These are phyloP conservation scores for Oscheius onirici DNA, from an alignment of 2,888 invertebrate species.

Conservation along the genomic window DNA sequence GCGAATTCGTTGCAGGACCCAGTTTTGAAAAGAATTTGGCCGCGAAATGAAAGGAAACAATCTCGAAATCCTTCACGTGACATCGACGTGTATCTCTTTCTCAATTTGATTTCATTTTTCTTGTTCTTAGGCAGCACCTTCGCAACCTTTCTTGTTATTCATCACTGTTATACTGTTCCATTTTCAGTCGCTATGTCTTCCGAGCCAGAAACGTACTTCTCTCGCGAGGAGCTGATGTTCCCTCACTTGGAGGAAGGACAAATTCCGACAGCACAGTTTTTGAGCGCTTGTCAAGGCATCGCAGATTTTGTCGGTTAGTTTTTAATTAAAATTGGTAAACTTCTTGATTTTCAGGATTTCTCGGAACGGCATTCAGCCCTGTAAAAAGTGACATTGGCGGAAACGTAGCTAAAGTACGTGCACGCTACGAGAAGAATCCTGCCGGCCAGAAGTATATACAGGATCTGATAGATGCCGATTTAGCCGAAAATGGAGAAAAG, in stretches of 20 bases:
- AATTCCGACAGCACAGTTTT: conserved; percentile 69
- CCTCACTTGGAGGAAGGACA: conserved; percentile 61
- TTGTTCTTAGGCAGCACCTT: too few species aligned
- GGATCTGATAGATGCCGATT: conserved; percentile 65
- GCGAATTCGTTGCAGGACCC: too few species aligned
- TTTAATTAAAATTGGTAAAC: background rate
- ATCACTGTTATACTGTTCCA: too few species aligned
- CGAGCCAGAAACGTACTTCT: conserved; percentile 58
- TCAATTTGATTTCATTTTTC: too few species aligned
- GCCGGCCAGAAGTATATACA: conserved; percentile 58
- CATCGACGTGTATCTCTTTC: too few species aligned
- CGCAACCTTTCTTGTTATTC: too few species aligned
- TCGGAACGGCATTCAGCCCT: conserved; percentile 60
- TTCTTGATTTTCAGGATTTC: conserved; percentile 62
- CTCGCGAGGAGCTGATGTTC: conserved; percentile 63
- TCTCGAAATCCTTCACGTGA: too few species aligned
- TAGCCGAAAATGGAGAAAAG: conserved; percentile 62
- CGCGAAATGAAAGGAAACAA: too few species aligned
- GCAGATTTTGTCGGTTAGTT: conserved; percentile 69
- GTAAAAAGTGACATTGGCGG: conserved; percentile 68
- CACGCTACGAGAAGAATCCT: conserved; percentile 55
- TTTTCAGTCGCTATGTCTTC: conserved; percentile 21
- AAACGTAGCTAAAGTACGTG: conserved; percentile 67
- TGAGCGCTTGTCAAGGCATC: conserved; percentile 69
- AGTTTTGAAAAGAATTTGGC: too few species aligned